Conservation (phyloP, 1,140 invertebrate species). For the Stegodyphus dumicola region DNA sequence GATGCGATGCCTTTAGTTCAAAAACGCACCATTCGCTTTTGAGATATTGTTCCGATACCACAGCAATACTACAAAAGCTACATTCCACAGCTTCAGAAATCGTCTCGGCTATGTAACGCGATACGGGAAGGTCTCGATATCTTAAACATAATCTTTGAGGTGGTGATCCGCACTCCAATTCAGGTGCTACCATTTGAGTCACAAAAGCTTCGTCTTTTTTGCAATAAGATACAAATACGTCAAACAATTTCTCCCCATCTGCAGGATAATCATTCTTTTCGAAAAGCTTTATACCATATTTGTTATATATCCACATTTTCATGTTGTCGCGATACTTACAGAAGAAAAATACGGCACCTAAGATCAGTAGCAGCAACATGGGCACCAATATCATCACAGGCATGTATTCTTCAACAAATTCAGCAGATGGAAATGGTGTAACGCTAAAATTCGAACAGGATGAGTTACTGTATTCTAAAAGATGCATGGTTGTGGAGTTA, state of each 20-base stretch:
- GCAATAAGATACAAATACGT: slow-evolving; percentile 93
- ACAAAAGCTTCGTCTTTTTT: slow-evolving; percentile 93
- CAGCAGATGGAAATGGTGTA: slow-evolving; percentile 51
- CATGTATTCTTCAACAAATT: slow-evolving; percentile 73
- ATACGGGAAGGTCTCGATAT: slow-evolving; percentile 87
- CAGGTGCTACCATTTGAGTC: slow-evolving; percentile 82
- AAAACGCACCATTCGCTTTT: slow-evolving; percentile 95
- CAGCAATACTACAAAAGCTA: slow-evolving; percentile 89
- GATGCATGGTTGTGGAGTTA: slow-evolving; percentile 74
- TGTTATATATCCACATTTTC: slow-evolving; percentile 68
- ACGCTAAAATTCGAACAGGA: slow-evolving; percentile 74
- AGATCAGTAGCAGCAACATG: slow-evolving; percentile 61
- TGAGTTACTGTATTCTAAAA: slow-evolving; percentile 59
- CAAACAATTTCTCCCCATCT: slow-evolving; percentile 88
- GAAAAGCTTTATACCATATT: slow-evolving; percentile 77
- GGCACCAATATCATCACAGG: slow-evolving; percentile 70
- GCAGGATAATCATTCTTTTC: slow-evolving; percentile 68
- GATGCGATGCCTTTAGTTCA: slow-evolving; percentile 92
- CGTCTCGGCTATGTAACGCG: slow-evolving; percentile 86
- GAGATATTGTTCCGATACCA: slow-evolving; percentile 92
- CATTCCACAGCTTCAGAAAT: slow-evolving; percentile 91
- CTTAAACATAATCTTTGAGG: slow-evolving; percentile 90
- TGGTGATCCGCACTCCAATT: slow-evolving; percentile 83
- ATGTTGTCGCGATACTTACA: slow-evolving; percentile 79
- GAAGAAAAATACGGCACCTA: slow-evolving; percentile 77